A percentile compares a stretch with the other conserved stretches of the same genome.
phyloP scores from a whole-genome alignment of 2,113 vertebrate genomes.

The Sinocyclocheilus grahami region DNA sequence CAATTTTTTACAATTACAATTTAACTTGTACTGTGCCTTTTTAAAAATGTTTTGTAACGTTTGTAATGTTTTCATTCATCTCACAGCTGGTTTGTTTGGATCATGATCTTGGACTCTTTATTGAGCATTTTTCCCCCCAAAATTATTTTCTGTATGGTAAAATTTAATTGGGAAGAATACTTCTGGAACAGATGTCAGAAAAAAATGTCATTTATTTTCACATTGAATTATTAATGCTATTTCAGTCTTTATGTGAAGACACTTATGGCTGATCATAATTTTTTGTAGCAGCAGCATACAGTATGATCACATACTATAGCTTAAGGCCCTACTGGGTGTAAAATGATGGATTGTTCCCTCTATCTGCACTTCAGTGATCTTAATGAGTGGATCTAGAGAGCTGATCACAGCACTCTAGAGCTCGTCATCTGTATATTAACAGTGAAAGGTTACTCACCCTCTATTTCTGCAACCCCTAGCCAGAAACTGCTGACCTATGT shows the following conservation, averaged over 20 bases:
- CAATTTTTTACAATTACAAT: no score
- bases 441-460: conserved; percentile 61
- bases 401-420: conserved; percentile 72
- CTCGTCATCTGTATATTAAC: conserved; percentile 67
- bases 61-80: no score
- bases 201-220: no score
- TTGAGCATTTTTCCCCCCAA: no score
- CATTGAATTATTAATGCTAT: no score
- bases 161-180: no score
- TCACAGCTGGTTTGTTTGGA: no score
- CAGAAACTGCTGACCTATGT: conserved; percentile 75
- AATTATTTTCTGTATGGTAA: no score
- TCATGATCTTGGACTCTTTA: no score
- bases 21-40: no score
- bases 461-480: conserved; percentile 58
- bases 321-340: conserved; percentile 42
- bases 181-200: no score
- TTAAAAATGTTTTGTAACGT: no score
- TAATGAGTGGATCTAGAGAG: conserved; percentile 58
- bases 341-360: conserved; percentile 51
- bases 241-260: background rate
- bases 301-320: background rate
- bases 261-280: background rate
- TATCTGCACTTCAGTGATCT: conserved; percentile 46
- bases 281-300: background rate